Base-by-base conservation (phyloP, 2,113 vertebrate genomes). In the Erythrocercus mccallii region DNA sequence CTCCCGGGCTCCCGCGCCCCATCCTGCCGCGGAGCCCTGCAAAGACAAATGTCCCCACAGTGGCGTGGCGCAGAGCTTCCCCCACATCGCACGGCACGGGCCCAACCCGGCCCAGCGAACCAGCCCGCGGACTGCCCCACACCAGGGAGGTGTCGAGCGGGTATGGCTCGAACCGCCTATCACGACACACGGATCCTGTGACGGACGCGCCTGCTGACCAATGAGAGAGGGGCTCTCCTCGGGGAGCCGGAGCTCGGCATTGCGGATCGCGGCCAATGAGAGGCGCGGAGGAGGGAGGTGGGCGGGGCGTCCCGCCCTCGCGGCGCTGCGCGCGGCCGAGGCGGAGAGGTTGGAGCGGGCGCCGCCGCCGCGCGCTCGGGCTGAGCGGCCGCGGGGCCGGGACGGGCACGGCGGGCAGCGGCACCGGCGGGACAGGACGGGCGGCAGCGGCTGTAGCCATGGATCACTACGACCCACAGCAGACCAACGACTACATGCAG, bases 171-270 rank as follows among this genome's bases (percentile, higher is more conserved):
- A 3, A 3, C 10, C 5, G 11, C 92, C 73, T 76, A 81, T 81
- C 13, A 28, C 17, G 8, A 0, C 22, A 7, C 33, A 11, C 0
- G 4, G 7, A 8, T 2, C 0, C 2, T 3, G 3, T 56, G 90
- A 94, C 33, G 33, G 86, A 56, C 73, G 30, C 0, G 1, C 5
- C 3, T 0, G 0, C 0, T 0, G 0, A 4, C 18, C 92, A 90
- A 72, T 87, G 73, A 81, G 25, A 11, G 48, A 10, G 24, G n/a
- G 0, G 6, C 6, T 2, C 1, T 11, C 1, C 0, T 22, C 0
- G 13, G 2, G 15, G 2, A 11, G 10, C 5, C 5, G 14, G 5
- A n/a, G 2, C 24, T 2, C 31, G 3, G 45, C 33, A 1, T 20
- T 9, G 5, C 4, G 3, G 4, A 14, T 3, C 0, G 5, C 4